Base-by-base conservation (phyloP, 2,113 vertebrate genomes). In the Anarrhichthys ocellatus region DNA sequence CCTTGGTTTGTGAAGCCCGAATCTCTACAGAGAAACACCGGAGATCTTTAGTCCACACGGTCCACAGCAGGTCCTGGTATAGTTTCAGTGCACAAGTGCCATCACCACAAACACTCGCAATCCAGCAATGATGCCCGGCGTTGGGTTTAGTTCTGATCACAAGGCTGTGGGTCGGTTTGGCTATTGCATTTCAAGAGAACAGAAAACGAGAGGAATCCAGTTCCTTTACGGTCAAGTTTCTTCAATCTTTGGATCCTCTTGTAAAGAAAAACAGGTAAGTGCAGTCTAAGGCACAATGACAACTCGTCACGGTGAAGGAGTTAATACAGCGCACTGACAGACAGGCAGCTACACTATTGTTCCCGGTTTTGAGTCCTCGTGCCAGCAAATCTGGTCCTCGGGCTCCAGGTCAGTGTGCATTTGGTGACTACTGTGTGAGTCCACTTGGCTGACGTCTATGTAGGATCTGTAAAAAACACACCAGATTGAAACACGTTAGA, bases 311-410 rank as follows among this genome's bases (percentile, higher is more conserved):
- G 85, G 80, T 58, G 71, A 85, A 80, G 13, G 34, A 6, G 34
- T 34, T 34, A 46, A 32, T 3, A 56, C 50, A 32, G 66, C 52
- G 64, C 56, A 0, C 36, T 64, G 54, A 74, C 71, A 58, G 27
- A 67, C 2, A 36, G 44, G 6, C 40, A 32, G 7, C 95, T 97
- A 99, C 78, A 99, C 98, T 36, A 99, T 97, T 0, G 98, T 99
- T 92, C 98, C 98, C 0, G 98, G 97, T 89, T 99, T 98, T 8
- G 97, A 97, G 86, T 97, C 96, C 89, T 98, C 97, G 0, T 99
- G 97, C 98, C 98, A 99, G 70, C 95, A 94, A 10, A 99, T 96
- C 91, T 96, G 95, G 65, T 98, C 97, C 0, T 93, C 92, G 3
- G 93, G 90, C 54, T 96, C 95, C 91, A 94, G 84, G 84, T 88